A percentile compares a stretch with the other conserved stretches of the same genome.
Conservation (phyloP, 2,888 invertebrate genomes). For the Netelia virgata region DNA sequence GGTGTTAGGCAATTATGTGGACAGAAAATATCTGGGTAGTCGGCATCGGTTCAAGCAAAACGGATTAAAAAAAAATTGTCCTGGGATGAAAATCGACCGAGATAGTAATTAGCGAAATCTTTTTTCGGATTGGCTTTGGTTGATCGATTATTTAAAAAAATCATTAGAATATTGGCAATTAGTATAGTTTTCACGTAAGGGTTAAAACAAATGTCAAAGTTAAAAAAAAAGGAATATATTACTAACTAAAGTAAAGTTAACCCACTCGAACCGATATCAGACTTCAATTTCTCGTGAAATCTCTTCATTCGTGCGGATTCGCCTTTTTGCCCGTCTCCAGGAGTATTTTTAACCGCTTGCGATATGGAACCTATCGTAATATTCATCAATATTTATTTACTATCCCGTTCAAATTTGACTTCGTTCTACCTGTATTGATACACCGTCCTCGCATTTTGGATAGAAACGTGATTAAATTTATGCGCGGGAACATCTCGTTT, state of each 20-base stretch:
- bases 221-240: not conserved
- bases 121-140: too few relatives aligned
- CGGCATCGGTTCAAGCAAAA: too few relatives aligned
- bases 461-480: constrained; percentile 20
- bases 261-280: constrained; percentile 51
- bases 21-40: too few relatives aligned
- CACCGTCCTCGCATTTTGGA: constrained; percentile 14
- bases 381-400: not conserved
- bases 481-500: constrained; percentile 38
- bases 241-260: constrained; percentile 11
- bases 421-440: constrained; percentile 44
- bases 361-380: constrained; percentile 38
- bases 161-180: too few relatives aligned
- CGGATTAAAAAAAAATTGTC: too few relatives aligned
- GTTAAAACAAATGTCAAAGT: not conserved
- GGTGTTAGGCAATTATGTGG: too few relatives aligned
- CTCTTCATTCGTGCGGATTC: constrained; percentile 78
- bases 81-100: too few relatives aligned
- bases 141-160: too few relatives aligned
- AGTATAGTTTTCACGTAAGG: not conserved
- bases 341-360: constrained; percentile 23
- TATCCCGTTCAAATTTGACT: not conserved
- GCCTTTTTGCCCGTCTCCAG: constrained; percentile 21
- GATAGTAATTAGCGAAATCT: not conserved
- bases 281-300: constrained; percentile 78